Evolutionary conservation across 1,140 invertebrate genomes (phyloP).

Genomic region (Anoplophora glabripennis): DNA sequence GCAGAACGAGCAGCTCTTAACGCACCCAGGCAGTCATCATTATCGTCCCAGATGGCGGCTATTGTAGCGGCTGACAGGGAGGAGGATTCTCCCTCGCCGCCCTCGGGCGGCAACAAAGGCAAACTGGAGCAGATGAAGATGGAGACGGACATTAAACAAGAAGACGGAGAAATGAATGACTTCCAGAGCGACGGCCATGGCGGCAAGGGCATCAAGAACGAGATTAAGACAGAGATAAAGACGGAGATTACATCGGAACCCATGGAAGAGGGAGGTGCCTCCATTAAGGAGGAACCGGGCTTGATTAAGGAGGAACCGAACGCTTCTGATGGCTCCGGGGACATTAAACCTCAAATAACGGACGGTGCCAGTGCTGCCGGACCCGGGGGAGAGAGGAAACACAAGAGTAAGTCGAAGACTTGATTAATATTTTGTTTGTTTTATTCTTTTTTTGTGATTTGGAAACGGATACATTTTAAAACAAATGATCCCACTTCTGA

Average conservation of each 20-base stretch:
- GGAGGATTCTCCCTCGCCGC: constrained; percentile 65
- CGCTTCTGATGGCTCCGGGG: constrained; percentile 39
- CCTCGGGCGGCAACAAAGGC: constrained; percentile 53
- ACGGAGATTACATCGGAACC: constrained; percentile 67
- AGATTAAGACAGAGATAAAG: constrained; percentile 72
- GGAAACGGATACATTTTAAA: too few species aligned
- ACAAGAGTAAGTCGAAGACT: constrained; percentile 22
- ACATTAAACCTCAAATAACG: constrained; percentile 39
- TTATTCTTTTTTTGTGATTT: constrained; percentile 14
- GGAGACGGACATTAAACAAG: constrained; percentile 52
- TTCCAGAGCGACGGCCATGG: constrained; percentile 53
- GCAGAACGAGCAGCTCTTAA: constrained; percentile 51
- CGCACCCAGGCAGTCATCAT: constrained; percentile 53
- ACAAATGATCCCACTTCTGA: too few species aligned
- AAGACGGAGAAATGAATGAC: constrained; percentile 61
- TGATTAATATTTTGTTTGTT: not conserved
- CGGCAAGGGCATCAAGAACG: constrained; percentile 66
- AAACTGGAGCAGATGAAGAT: constrained; percentile 66
- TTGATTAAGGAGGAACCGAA: constrained; percentile 39
- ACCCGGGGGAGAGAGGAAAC: constrained; percentile 55
- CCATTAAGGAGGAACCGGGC: constrained; percentile 58
- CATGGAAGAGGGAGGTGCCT: constrained; percentile 42
- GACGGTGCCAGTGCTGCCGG: constrained; percentile 56
- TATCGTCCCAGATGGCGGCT: constrained; percentile 69
- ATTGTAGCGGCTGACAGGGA: constrained; percentile 64